A percentile compares a stretch with the other conserved stretches of the same genome.
Evolutionary conservation across 2,797 vertebrate species (phyloP).

Genomic region (Anguilla pacifica): DNA sequence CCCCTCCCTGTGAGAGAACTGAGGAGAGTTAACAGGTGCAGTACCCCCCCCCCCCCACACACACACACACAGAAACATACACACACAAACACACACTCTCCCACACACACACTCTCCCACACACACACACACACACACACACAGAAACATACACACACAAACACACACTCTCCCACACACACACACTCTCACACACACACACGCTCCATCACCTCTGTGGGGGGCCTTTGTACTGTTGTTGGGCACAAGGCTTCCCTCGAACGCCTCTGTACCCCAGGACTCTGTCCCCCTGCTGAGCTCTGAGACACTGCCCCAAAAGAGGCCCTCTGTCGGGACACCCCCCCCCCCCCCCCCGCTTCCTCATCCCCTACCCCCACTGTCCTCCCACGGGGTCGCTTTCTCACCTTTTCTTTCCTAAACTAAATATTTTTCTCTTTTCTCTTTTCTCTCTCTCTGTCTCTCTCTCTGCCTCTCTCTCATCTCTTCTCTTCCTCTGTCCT

Average conservation of each 20-base stretch:
- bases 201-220: background rate
- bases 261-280: conserved; percentile 36
- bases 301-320: conserved; percentile 36
- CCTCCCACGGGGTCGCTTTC: background rate
- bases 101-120: no score
- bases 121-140: no score
- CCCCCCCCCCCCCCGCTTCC: conserved; percentile 4
- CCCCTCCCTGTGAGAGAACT: conserved; percentile 78
- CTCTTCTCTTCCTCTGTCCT: background rate
- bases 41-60: conserved; percentile 50
- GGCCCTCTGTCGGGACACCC: conserved; percentile 16
- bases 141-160: no score
- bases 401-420: background rate
- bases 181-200: background rate
- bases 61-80: no score
- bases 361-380: conserved; percentile 1
- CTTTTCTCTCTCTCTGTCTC: background rate
- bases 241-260: conserved; percentile 47
- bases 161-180: no score
- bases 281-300: conserved; percentile 41
- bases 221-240: conserved; percentile 59
- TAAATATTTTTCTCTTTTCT: background rate
- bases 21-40: conserved; percentile 92
- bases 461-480: background rate
- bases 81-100: no score